These are phyloP conservation scores for Drosophila sucinea DNA, from an alignment of 1,140 invertebrate genomes.

Conservation along the genomic window DNA sequence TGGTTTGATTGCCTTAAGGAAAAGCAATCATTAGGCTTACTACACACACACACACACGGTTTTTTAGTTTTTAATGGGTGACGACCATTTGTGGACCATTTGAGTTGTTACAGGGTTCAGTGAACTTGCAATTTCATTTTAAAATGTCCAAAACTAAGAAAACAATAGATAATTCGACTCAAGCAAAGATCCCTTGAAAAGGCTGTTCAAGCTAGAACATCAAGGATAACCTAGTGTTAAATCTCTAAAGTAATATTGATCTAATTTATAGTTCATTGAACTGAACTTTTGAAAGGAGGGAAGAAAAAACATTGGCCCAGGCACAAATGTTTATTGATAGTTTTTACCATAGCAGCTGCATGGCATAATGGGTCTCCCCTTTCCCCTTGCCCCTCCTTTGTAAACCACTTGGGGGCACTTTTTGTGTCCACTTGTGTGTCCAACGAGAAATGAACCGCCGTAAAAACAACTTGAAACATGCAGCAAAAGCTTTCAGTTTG, in stretches of 20 bases:
- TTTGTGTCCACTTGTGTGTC: conserved; percentile 1
- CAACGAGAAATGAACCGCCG: conserved; percentile 4
- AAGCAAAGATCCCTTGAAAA: too few relatives aligned
- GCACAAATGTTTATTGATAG: conserved; percentile 4
- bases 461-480: conserved; percentile 14
- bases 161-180: too few relatives aligned
- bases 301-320: not conserved
- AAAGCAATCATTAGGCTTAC: conserved; percentile 2
- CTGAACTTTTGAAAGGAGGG: not conserved
- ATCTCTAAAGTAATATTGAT: not conserved
- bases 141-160: not conserved
- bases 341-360: conserved; percentile 8
- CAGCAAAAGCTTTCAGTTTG: conserved; percentile 19
- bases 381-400: not conserved
- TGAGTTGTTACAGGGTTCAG: not conserved
- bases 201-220: too few relatives aligned
- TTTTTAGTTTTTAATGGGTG: not conserved
- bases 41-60: not conserved
- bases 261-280: conserved; percentile 2
- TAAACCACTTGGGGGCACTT: conserved; percentile 4
- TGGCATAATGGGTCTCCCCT: not conserved
- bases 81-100: conserved; percentile 1
- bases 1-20: conserved; percentile 3
- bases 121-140: conserved; percentile 8
- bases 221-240: too few relatives aligned